Base-by-base conservation (phyloP, 30 jellyfish, hydroid and myxozoan genomes). In the Aurelia aurita complex sp. Pacific region DNA sequence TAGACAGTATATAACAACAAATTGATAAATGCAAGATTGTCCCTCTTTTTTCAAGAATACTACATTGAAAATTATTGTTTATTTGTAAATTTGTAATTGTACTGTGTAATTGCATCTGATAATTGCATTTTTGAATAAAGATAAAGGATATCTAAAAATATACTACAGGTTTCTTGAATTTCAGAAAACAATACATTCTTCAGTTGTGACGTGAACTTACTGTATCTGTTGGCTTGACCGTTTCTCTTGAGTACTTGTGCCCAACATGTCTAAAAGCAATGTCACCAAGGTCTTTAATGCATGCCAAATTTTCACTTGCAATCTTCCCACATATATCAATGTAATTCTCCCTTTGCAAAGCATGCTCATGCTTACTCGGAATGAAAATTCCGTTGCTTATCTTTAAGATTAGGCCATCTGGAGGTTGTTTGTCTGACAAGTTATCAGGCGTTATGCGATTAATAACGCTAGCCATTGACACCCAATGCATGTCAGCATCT, bases 401-500 rank as follows among this genome's bases (percentile, higher is more conserved):
- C 68, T 59, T 59, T 8, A 59, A 59, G 9, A 59, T 8, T 12
- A 59, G 9, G 9, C 68, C 68, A 59, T 59, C 68, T 59, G 68
- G 68, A 59, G 68, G 68, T 59, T 2, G 68, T 59, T 59, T 59
- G 68, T 59, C 68, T 59, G 68, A 59, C 68, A 59, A 3, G 68
- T 59, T 59, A 59, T 59, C 68, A 13, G 68, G 68, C 5, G 9
- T 59, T 59, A 59, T 59, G 68, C 68, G 68, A 15, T 59, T 59
- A 8, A 4, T 59, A 18, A 59, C 68, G 9, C 68, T 59, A 12
- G 68, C 68, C 68, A 59, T 59, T 59, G 68, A 59, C 9, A 59
- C 68, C 68, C 68, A 59, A 59, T 59, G 68, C 68, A 59, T 59
- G 68, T 59, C 68, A 8, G 32, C 68, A 59, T 59, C 68, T 59